These are phyloP conservation scores for Pelochelys cantorii DNA, from an alignment of 2,797 vertebrate genomes.

Conservation along the genomic window DNA sequence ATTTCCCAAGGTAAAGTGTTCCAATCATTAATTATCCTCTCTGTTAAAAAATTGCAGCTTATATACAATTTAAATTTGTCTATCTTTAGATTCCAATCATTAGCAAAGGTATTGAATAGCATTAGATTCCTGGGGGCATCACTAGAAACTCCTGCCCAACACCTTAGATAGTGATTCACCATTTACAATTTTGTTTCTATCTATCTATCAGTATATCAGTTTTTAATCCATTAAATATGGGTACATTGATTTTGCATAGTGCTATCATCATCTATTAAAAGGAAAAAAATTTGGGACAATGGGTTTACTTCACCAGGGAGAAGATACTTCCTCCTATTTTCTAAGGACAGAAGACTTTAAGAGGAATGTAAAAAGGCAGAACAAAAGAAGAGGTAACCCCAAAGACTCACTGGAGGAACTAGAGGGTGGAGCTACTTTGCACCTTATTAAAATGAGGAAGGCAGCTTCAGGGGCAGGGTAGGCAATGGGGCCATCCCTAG, in stretches of 20 bases:
- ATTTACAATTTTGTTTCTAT: neutral
- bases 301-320: too few species aligned
- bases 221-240: neutral
- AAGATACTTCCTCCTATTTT: too few species aligned
- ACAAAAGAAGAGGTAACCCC: too few species aligned
- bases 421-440: too few species aligned
- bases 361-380: too few species aligned
- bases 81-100: slow-evolving; percentile 4
- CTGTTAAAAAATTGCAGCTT: slow-evolving; percentile 20
- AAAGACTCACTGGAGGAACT: too few species aligned
- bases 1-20: neutral
- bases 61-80: slow-evolving; percentile 4
- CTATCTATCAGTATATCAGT: neutral
- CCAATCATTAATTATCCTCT: neutral
- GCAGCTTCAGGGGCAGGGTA: too few species aligned
- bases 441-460: too few species aligned
- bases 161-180: neutral
- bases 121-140: neutral
- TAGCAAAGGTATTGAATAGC: neutral
- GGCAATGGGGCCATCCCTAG: too few species aligned
- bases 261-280: neutral
- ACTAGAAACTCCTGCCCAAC: neutral
- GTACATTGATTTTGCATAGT: neutral
- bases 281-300: neutral
- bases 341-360: too few species aligned